These are phyloP conservation scores for Pipa parva DNA, from an alignment of 2,113 vertebrate species.

Conservation along the genomic window DNA sequence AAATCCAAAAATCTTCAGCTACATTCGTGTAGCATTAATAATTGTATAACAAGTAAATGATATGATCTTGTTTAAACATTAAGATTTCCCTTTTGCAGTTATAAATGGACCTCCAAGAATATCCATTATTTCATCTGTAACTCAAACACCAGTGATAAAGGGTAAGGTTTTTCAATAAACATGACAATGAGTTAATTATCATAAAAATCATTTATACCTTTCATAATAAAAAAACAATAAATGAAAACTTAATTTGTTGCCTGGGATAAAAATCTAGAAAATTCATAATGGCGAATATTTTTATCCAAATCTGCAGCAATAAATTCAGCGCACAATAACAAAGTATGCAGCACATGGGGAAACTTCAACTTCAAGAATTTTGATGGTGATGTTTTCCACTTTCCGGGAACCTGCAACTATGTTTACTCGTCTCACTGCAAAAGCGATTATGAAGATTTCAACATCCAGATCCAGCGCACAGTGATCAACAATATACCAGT, in stretches of 20 bases:
- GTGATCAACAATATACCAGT: constrained; percentile 9
- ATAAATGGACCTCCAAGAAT: not conserved
- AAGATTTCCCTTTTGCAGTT: not conserved
- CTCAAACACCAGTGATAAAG: not conserved
- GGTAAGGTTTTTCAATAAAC: not conserved
- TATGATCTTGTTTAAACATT: no score
- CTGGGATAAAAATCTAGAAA: not conserved
- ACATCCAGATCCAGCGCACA: constrained; percentile 59
- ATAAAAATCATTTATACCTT: not conserved
- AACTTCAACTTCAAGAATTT: constrained; percentile 61
- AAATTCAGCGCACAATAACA: constrained; percentile 63
- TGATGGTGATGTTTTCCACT: constrained; percentile 52
- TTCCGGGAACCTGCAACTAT: constrained; percentile 58
- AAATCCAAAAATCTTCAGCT: not conserved
- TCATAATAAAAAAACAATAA: not conserved
- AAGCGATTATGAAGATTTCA: constrained; percentile 54
- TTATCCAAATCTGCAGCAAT: constrained; percentile 53
- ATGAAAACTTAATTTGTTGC: no score
- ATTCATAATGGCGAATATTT: no score
- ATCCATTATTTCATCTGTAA: not conserved
- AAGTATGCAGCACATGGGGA: constrained; percentile 63
- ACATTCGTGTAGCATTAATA: no score
- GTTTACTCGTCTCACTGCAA: constrained; percentile 58
- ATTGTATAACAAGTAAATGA: no score
- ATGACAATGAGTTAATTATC: not conserved